Evolutionary conservation across 1,140 invertebrate species (phyloP).

Genomic region (Dendrolimus kikuchii): DNA sequence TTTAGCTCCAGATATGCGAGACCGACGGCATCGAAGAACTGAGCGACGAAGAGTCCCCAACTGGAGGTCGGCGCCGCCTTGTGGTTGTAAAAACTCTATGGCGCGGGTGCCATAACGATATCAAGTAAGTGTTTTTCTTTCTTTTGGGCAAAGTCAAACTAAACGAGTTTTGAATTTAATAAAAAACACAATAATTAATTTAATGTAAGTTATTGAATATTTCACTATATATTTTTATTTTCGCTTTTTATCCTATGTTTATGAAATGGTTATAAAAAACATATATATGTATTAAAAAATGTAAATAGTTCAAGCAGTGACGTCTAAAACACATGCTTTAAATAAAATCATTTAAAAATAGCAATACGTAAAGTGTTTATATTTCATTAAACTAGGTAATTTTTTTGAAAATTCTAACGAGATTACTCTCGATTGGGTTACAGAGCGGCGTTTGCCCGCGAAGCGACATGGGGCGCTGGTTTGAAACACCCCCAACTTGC

Average conservation of each 20-base stretch:
- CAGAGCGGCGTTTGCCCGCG: constrained; percentile 89
- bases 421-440: constrained; percentile 7
- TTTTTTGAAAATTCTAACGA: neutral
- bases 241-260: too few relatives aligned
- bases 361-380: neutral
- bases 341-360: too few relatives aligned
- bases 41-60: constrained; percentile 55
- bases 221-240: too few relatives aligned
- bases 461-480: constrained; percentile 86
- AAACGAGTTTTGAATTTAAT: too few relatives aligned
- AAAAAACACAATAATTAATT: too few relatives aligned
- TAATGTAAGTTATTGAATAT: too few relatives aligned
- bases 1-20: constrained; percentile 62
- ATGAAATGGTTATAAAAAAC: too few relatives aligned
- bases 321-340: too few relatives aligned
- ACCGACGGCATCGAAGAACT: constrained; percentile 60
- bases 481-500: constrained; percentile 89
- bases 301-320: too few relatives aligned
- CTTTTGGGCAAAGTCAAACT: too few relatives aligned
- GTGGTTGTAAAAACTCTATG: constrained; percentile 63
- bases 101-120: constrained; percentile 63
- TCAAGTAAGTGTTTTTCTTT: constrained; percentile 40
- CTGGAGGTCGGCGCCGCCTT: constrained; percentile 41
- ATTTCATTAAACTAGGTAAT: neutral
- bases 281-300: too few relatives aligned